These are phyloP conservation scores for Cosmia pyralina DNA, from an alignment of 2,888 invertebrate species.

Conservation along the genomic window DNA sequence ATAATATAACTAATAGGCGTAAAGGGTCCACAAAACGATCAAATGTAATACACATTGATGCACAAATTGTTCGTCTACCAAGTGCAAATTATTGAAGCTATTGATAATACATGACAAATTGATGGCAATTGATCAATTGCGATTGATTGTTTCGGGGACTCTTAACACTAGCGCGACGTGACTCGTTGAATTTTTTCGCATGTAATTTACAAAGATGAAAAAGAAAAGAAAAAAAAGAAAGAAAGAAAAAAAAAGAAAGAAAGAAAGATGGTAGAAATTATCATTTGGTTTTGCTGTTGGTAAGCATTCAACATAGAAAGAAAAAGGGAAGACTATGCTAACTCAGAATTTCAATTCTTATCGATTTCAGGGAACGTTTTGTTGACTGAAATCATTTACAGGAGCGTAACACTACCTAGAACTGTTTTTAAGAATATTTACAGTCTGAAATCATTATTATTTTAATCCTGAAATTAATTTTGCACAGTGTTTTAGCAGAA, in stretches of 20 bases:
- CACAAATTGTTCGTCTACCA: too few relatives aligned
- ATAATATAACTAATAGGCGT: slow-evolving; percentile 14
- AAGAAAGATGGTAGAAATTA: neutral
- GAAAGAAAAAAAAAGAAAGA: too few relatives aligned
- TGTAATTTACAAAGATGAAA: neutral
- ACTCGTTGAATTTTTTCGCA: neutral
- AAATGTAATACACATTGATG: too few relatives aligned
- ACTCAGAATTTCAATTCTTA: neutral
- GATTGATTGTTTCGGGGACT: too few relatives aligned
- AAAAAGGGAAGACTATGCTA: neutral
- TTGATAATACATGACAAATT: too few relatives aligned
- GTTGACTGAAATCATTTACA: neutral
- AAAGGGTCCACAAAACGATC: too few relatives aligned
- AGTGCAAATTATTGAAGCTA: too few relatives aligned
- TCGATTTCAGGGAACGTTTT: neutral
- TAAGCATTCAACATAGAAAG: neutral
- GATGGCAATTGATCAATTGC: too few relatives aligned
- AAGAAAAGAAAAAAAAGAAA: too few relatives aligned
- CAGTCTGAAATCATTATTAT: neutral
- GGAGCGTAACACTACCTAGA: neutral
- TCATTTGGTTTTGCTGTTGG: neutral
- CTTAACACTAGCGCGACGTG: slow-evolving; percentile 9
- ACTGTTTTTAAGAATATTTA: neutral
- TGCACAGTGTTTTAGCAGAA: neutral
- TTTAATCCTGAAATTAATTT: neutral